phyloP scores from a whole-genome alignment of 2,113 vertebrate genomes.

The Rhodinocichla rosea region DNA sequence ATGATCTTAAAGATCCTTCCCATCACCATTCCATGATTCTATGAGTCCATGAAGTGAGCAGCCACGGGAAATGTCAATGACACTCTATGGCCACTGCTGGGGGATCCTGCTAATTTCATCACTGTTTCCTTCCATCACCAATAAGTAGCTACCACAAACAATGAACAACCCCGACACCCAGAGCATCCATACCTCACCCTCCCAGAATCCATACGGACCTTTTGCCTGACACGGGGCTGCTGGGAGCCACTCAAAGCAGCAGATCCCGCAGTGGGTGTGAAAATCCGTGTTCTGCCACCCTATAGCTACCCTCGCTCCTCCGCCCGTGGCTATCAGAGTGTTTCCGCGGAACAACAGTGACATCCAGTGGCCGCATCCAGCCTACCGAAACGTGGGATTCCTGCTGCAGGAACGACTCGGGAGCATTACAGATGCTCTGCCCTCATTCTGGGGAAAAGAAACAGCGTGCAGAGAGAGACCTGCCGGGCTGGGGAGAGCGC shows the following conservation, averaged over 20 bases:
- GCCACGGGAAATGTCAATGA: not conserved
- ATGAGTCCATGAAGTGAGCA: not conserved
- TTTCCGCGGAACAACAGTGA: constrained; percentile 59
- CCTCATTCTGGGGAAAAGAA: accelerated
- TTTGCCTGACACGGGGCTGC: not conserved
- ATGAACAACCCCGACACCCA: not conserved
- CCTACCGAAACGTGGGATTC: accelerated
- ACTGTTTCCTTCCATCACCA: not conserved
- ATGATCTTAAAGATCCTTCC: not conserved
- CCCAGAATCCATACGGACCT: not conserved
- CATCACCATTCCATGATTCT: not conserved
- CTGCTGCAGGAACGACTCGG: not conserved
- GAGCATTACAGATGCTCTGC: accelerated
- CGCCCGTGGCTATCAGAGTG: accelerated
- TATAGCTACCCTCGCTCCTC: accelerated
- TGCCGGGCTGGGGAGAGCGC: not conserved
- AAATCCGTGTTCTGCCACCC: not conserved
- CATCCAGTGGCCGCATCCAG: constrained; percentile 55
- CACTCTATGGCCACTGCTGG: not conserved
- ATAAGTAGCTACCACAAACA: not conserved
- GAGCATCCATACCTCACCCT: not conserved
- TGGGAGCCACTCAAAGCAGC: not conserved
- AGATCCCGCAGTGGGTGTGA: not conserved
- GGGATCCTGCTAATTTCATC: not conserved
- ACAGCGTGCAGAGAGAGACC: not conserved